Percentiles rank a stretch among this genome's conserved stretches.
Evolutionary conservation across 2,113 vertebrate genomes (phyloP).

Genomic region (Laterallus jamaicensis): DNA sequence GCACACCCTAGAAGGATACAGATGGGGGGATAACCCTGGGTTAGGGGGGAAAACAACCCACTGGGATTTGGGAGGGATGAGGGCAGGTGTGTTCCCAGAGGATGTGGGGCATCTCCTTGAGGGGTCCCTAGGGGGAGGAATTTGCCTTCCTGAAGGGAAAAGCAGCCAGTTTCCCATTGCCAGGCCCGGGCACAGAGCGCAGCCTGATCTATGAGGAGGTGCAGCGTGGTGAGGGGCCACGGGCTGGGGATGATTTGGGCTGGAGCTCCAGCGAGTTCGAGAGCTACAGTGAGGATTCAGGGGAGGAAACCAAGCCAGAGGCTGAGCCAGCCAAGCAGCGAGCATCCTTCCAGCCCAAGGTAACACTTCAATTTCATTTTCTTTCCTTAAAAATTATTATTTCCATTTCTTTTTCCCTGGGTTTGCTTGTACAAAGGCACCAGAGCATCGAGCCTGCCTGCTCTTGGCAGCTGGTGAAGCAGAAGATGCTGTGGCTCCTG

Average conservation of each 20-base stretch:
- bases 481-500: not conserved
- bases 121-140: not conserved
- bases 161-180: not conserved
- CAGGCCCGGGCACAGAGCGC: slow-evolving; percentile 42
- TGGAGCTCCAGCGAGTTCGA: slow-evolving; percentile 99
- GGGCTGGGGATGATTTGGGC: slow-evolving; percentile 73
- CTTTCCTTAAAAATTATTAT: no score
- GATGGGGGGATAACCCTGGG: no score
- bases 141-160: not conserved
- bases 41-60: not conserved
- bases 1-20: not conserved
- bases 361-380: not conserved
- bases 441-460: not conserved
- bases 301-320: slow-evolving; percentile 76
- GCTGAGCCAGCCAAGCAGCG: slow-evolving; percentile 67
- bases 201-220: slow-evolving; percentile 86
- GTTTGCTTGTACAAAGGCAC: not conserved
- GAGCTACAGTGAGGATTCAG: slow-evolving; percentile 93
- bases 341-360: slow-evolving; percentile 80
- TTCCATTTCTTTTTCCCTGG: not conserved
- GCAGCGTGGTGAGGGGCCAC: slow-evolving; percentile 54
- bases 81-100: not conserved
- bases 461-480: not conserved
- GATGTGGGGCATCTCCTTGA: not conserved
- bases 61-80: not conserved